Conservation (phyloP, 2,113 vertebrate species). For the Camelus dromedarius region DNA sequence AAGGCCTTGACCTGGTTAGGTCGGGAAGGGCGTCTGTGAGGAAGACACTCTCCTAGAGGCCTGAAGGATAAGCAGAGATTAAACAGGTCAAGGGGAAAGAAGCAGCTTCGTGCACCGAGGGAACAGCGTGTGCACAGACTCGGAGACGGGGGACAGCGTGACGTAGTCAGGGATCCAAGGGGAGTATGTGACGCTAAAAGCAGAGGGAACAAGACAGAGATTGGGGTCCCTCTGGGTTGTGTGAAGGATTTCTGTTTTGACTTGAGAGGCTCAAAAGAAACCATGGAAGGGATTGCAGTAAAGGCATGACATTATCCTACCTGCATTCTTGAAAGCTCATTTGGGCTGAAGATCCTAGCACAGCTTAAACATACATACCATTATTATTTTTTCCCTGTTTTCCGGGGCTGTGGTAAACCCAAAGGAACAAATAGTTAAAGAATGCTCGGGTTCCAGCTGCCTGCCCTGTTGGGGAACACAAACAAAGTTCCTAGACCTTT, state of each 20-base stretch:
- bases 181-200: neutral
- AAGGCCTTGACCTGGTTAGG: neutral
- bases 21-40: neutral
- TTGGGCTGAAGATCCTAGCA: neutral
- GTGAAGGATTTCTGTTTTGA: neutral
- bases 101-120: neutral
- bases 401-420: neutral
- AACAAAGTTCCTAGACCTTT: conserved; percentile 43
- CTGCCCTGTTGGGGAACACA: neutral
- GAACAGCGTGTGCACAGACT: neutral
- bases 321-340: neutral
- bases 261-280: neutral
- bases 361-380: neutral
- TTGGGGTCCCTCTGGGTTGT: neutral
- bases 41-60: neutral
- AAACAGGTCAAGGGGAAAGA: neutral
- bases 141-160: neutral
- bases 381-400: neutral
- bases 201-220: neutral
- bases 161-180: neutral
- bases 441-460: neutral
- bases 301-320: neutral
- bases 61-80: neutral
- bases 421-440: neutral
- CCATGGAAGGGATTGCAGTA: neutral